These are phyloP conservation scores for Drosophila neonasuta DNA, from an alignment of 2,888 invertebrate genomes.

Conservation along the genomic window DNA sequence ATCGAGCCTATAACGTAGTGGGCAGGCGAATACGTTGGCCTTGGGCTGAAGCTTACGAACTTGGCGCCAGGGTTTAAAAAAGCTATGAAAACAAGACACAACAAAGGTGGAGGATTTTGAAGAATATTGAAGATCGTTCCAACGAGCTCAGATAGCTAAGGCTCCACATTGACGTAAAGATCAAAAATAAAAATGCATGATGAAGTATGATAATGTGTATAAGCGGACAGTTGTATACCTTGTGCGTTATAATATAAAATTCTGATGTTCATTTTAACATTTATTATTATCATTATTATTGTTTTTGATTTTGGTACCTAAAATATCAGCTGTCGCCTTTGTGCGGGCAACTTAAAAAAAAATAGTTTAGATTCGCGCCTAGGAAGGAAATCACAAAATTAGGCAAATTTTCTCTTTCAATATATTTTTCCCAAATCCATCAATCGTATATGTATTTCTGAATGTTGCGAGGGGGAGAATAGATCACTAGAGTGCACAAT, in stretches of 20 bases:
- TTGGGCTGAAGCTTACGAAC: slow-evolving; percentile 1
- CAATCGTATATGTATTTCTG: slow-evolving; percentile 31
- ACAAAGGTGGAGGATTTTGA: neutral
- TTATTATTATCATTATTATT: slow-evolving; percentile 27
- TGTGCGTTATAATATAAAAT: slow-evolving; percentile 45
- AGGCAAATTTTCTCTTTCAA: slow-evolving; percentile 10
- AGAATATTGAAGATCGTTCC: slow-evolving; percentile 6
- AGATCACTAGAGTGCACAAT: slow-evolving; percentile 20
- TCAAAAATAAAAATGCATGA: slow-evolving; percentile 14
- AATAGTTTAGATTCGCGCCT: neutral
- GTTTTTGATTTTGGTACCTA: slow-evolving; percentile 32
- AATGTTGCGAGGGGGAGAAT: slow-evolving; percentile 35
- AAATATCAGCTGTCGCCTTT: slow-evolving; percentile 27
- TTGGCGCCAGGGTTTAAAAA: slow-evolving; percentile 31
- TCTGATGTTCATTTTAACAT: slow-evolving; percentile 41
- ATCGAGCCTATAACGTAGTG: slow-evolving; percentile 34
- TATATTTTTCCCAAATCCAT: slow-evolving; percentile 26
- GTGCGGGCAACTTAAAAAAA: slow-evolving; percentile 13
- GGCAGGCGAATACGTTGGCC: neutral
- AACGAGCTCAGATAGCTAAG: slow-evolving; percentile 4
- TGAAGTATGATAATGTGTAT: slow-evolving; percentile 16
- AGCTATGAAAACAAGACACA: slow-evolving; percentile 9
- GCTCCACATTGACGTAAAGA: slow-evolving; percentile 10
- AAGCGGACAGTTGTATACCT: slow-evolving; percentile 29
- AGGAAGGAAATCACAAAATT: neutral